Evolutionary conservation across 1,140 invertebrate genomes (phyloP), one percentile per base, ranked within the genome.

Genomic region (Mizuhopecten yessoensis): DNA sequence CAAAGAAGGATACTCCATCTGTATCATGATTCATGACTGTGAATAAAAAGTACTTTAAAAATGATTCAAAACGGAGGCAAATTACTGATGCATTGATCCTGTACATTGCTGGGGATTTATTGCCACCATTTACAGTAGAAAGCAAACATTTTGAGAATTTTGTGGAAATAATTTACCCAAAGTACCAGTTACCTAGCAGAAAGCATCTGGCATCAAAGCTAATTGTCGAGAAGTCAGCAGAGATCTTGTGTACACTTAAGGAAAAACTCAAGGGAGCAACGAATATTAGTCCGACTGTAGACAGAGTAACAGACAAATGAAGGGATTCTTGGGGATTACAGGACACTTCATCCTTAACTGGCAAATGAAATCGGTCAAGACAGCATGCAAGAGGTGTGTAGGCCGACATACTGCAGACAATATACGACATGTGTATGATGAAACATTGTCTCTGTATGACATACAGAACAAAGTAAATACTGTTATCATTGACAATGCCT

Each of bases 281-380:
- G n/a, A n/a, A n/a, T n/a, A n/a, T n/a, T n/a, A n/a, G n/a, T n/a
- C n/a, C n/a, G n/a, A n/a, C n/a, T n/a, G n/a, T n/a, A n/a, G n/a
- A n/a, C n/a, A n/a, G n/a, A n/a, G 87, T 23, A 92, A 87, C 87
- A 36, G 91, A 33, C 91, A 92, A n/a, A 92, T 92, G 91, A 34
- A 86, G 36, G 91, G 88, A 34, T 92, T 90, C 89, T 57, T 92
- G 17, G 87, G 89, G 49, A 92, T 92, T 0, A 92, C 89, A 39
- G 88, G 87, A 0, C 89, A 92, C 89, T 92, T 86, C 20, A 34
- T 90, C 15, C 86, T 90, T 33, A 23, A 90, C 34, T 90, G 86
- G 90, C 34, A 34, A 90, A 34, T 90, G 45, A 90, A 88, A 13
- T 57, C 42, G 45, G 90, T 86, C 0, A 75, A 87, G 90, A 49